These are phyloP conservation scores for Chionomys nivalis DNA, from an alignment of 2,113 vertebrate species.

Conservation along the genomic window DNA sequence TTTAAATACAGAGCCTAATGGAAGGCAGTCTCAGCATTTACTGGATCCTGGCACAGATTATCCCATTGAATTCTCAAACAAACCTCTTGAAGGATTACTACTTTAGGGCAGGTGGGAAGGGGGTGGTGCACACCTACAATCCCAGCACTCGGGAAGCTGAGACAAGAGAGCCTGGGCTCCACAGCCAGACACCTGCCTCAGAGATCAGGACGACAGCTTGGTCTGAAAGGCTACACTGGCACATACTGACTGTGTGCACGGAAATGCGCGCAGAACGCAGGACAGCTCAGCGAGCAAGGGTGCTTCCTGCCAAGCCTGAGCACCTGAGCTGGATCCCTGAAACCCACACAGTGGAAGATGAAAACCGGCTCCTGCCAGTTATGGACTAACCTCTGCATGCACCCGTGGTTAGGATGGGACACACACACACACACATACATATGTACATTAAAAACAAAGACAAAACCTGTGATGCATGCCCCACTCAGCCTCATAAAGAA, in stretches of 20 bases:
- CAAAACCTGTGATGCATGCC: neutral
- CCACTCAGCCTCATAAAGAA: neutral
- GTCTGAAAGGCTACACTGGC: neutral
- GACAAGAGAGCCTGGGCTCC: neutral
- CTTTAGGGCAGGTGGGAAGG: neutral
- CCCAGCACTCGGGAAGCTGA: neutral
- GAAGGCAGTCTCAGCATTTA: conserved; percentile 55
- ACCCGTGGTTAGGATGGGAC: neutral
- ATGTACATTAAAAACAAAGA: neutral
- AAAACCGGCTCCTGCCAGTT: neutral
- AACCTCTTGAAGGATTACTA: neutral
- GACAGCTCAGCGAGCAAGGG: neutral
- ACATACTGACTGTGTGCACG: neutral
- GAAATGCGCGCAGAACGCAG: neutral
- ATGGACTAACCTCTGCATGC: neutral
- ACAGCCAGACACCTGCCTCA: neutral
- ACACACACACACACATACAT: neutral
- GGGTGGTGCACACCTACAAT: neutral
- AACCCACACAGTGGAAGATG: neutral
- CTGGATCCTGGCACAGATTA: neutral
- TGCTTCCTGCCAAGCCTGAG: neutral
- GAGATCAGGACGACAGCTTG: neutral
- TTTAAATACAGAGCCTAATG: conserved; percentile 52
- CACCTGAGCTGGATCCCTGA: neutral
- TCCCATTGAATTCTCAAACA: neutral